These are phyloP conservation scores for Sebastiscus albofasciatus DNA, from an alignment of 2,797 vertebrate species.

Conservation along the genomic window DNA sequence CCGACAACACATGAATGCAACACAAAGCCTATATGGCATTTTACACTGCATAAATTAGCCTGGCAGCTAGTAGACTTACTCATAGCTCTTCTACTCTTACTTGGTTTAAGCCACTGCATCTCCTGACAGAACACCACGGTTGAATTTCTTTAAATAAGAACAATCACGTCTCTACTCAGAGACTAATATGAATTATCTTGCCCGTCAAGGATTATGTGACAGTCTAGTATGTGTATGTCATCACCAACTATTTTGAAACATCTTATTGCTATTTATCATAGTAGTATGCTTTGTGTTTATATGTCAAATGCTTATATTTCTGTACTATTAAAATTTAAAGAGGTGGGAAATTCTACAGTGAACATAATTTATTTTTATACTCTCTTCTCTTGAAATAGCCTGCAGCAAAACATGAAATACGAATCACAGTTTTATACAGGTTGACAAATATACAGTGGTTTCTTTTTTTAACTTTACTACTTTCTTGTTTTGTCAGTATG, in stretches of 20 bases:
- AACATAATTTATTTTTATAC: background rate
- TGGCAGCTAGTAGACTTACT: too few species aligned
- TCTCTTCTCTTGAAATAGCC: constrained; percentile 1
- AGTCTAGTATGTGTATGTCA: background rate
- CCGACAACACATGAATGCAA: too few species aligned
- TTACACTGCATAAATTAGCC: too few species aligned
- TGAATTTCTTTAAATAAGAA: background rate
- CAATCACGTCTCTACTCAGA: background rate
- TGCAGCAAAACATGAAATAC: constrained; percentile 2
- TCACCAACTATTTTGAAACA: background rate
- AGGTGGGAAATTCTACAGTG: background rate
- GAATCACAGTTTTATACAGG: background rate
- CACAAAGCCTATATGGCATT: too few species aligned
- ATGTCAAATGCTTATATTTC: background rate
- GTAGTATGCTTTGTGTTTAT: background rate
- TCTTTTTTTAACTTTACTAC: background rate
- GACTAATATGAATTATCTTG: background rate
- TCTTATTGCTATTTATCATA: background rate
- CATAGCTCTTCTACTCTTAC: too few species aligned
- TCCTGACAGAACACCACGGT: too few species aligned
- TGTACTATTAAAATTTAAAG: background rate
- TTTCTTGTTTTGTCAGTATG: background rate
- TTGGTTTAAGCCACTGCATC: too few species aligned
- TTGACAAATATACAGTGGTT: background rate
- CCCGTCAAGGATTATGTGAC: background rate